Percentiles rank a stretch among this genome's conserved stretches.
Conservation (phyloP, 1,140 invertebrate genomes). For the Amphibalanus amphitrite region DNA sequence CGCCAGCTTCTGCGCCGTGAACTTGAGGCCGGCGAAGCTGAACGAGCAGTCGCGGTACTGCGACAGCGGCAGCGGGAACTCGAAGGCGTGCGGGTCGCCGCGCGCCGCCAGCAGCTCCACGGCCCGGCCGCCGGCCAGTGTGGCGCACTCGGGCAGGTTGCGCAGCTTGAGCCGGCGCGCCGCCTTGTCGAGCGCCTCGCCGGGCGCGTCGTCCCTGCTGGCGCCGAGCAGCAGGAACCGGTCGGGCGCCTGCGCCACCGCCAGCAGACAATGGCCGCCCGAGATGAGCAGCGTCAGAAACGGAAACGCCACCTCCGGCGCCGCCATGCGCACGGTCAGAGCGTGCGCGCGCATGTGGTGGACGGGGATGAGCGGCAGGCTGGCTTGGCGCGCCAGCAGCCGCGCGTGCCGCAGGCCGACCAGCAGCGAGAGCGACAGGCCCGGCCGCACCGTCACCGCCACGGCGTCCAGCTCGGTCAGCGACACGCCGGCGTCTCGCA, state of each 20-base stretch:
- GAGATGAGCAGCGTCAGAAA: conserved; percentile 77
- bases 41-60: conserved; percentile 57
- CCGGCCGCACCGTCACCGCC: conserved; percentile 72
- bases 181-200: conserved; percentile 80
- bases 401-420: conserved; percentile 75
- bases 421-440: conserved; percentile 52
- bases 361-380: conserved; percentile 80
- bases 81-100: conserved; percentile 47
- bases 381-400: conserved; percentile 43
- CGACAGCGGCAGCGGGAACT: conserved; percentile 41
- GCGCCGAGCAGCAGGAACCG: conserved; percentile 63
- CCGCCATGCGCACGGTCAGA: conserved; percentile 57
- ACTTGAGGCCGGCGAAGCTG: conserved; percentile 60
- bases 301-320: conserved; percentile 63
- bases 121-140: conserved; percentile 59
- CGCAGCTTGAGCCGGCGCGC: conserved; percentile 67
- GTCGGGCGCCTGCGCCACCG: conserved; percentile 51
- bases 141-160: conserved; percentile 52
- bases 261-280: conserved; percentile 76
- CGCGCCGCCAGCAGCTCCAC: conserved; percentile 59
- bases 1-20: conserved; percentile 33
- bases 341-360: conserved; percentile 99
- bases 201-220: conserved; percentile 67
- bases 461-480: conserved; percentile 71
- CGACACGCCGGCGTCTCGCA: conserved; percentile 42